A percentile compares a stretch with the other conserved stretches of the same genome.
These are phyloP conservation scores for Heteronetta atricapilla DNA, from an alignment of 2,113 vertebrate genomes.

Conservation along the genomic window DNA sequence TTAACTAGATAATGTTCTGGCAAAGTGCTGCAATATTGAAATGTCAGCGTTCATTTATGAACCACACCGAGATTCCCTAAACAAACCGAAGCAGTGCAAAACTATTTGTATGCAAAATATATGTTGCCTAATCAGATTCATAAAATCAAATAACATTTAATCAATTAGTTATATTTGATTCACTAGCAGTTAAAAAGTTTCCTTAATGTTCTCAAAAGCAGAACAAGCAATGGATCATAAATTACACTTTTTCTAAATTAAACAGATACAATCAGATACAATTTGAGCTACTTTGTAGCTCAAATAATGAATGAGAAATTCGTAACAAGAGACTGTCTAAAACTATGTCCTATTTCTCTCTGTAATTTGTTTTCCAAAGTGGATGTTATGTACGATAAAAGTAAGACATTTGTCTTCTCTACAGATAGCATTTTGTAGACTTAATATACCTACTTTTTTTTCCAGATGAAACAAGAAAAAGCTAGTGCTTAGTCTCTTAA, in stretches of 20 bases:
- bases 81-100: conserved; percentile 10
- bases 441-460: background rate
- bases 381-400: background rate
- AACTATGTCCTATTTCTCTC: background rate
- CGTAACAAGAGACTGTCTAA: background rate
- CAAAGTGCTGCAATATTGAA: conserved; percentile 63
- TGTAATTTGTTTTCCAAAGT: background rate
- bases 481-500: background rate
- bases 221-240: conserved; percentile 52
- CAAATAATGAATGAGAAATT: background rate
- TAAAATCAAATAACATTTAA: conserved; percentile 67
- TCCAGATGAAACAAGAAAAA: background rate
- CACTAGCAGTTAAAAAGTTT: conserved; percentile 44
- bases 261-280: background rate
- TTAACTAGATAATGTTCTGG: conserved; percentile 41
- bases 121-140: conserved; percentile 60
- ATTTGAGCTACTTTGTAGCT: background rate
- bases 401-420: background rate
- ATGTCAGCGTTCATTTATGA: conserved; percentile 60
- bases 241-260: conserved; percentile 29
- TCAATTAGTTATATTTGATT: conserved; percentile 68
- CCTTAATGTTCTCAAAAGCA: conserved; percentile 37
- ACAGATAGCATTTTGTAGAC: background rate
- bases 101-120: conserved; percentile 66
- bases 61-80: conserved; percentile 19